Evolutionary conservation across 2,113 vertebrate genomes (phyloP), one percentile per base, ranked within the genome.

Genomic region (Vicugna pacos): DNA sequence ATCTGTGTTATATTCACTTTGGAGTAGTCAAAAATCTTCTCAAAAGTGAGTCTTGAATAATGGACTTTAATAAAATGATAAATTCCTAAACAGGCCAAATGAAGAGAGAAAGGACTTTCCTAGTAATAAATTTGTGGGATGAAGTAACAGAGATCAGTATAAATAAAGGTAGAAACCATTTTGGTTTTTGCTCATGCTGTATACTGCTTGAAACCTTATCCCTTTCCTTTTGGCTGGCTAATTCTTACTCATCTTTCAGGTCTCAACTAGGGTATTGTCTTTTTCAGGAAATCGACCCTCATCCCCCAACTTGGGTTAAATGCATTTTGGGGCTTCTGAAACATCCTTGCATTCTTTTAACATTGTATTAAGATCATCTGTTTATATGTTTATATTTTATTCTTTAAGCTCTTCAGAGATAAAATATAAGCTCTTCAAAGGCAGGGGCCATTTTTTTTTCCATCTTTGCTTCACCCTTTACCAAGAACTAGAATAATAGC

Each of bases 81-180:
- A 16, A 69, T 67, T 96, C 95, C 94, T 88, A 54, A 91, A 73
- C 77, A 93, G 52, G 6, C 73, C 88, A 83, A 95, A 84, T 70
- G 22, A 89, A 28, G 30, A 91, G 70, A 89, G 56, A 35, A 89
- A 70, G 75, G 73, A 65, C 22, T 89, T 77, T 81, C 6, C n/a
- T 2, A 17, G 46, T 92, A 87, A 73, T 81, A 86, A n/a, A 90
- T 94, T 52, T 94, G 16, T 92, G 64, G 16, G 48, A 30, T 67
- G 32, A 96, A 30, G 13, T 93, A 81, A 64, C 22, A 95, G 48
- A 96, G 26, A 72, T 85, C 60, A 91, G 19, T 80, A 73, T 85
- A 80, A 86, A 67, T 65, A 91, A 94, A 94, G 42, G 65, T 97
- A 46, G 28, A 73, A 67, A 90, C 26, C 30, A 83, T 79, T 86